Conservation (phyloP, 2,888 invertebrate species). For the Bruchidius siliquastri region DNA sequence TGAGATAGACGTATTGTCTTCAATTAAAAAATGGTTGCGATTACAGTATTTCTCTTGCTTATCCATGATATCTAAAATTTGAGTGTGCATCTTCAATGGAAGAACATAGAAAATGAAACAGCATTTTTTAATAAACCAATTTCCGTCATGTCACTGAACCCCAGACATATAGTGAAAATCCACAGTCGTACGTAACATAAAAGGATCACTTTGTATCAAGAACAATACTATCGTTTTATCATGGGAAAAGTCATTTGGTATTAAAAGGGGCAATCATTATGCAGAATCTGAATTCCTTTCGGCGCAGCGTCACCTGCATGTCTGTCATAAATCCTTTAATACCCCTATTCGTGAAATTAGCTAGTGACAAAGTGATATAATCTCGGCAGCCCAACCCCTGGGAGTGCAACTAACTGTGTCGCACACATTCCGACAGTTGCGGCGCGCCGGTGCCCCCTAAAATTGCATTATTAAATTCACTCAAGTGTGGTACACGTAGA, state of each 20-base stretch:
- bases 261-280: background rate
- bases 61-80: no score
- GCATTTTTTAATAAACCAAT: no score
- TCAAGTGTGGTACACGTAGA: background rate
- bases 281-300: background rate
- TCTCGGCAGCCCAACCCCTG: background rate
- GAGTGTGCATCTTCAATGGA: background rate
- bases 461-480: background rate
- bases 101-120: background rate
- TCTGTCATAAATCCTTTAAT: background rate
- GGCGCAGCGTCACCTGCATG: background rate
- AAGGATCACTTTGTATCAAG: background rate
- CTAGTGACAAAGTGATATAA: background rate
- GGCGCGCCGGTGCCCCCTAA: background rate
- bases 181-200: background rate
- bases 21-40: no score
- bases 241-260: background rate
- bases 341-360: background rate
- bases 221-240: background rate
- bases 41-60: no score
- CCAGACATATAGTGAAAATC: background rate
- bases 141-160: no score
- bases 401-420: background rate
- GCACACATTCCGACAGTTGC: background rate
- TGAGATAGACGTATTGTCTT: no score